Base-by-base conservation (phyloP, 2,888 invertebrate species). In the Drosophila longiperda region DNA sequence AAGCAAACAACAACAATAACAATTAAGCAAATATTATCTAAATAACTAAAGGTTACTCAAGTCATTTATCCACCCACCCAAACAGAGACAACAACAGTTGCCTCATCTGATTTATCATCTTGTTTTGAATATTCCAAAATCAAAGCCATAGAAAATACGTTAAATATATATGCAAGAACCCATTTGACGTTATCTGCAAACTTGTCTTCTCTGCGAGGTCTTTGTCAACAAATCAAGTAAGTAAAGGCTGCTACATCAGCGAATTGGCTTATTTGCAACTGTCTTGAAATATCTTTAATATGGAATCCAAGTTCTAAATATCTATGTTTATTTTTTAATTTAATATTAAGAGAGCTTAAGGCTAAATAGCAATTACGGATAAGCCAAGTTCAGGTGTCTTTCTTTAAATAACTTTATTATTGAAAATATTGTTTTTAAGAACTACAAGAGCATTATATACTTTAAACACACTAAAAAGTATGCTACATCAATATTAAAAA, bases 21-120 rank as follows among this genome's bases (percentile, higher is more conserved):
- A 52, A 33, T 32, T 53, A 38, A 20, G 45, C 62, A 73, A 70
- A 71, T 63, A 83, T 73, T 70, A 75, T 80, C 74, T 84, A 58
- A 87, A 80, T 88, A 86, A 80, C 87, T 78, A 82, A 79, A 65
- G 12, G 40, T 45, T 54, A 66, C 73, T 38, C 49, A 60, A 49
- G 50, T 12, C 29, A 23, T 9, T 15, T n/a, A 15, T 7, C 17
- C 48, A 53, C 26, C 15, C 49, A 15, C 15, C 23, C 7, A 9
- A 12, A 15, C 49, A 5, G n/a, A 20, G 26, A 26, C n/a, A 34
- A 50, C 38, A 45, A n/a, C 32, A 52, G 36, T 23, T 5, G 54
- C 11, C 20, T 33, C 38, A 48, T 53, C 26, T 17, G 36, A 53
- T 23, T 45, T 9, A 54, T 32, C 26, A 32, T 34, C 42, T 5